Percentiles rank a stretch among this genome's conserved stretches.
These are phyloP conservation scores for Fregetta grallaria DNA, from an alignment of 2,113 vertebrate genomes.

Conservation along the genomic window DNA sequence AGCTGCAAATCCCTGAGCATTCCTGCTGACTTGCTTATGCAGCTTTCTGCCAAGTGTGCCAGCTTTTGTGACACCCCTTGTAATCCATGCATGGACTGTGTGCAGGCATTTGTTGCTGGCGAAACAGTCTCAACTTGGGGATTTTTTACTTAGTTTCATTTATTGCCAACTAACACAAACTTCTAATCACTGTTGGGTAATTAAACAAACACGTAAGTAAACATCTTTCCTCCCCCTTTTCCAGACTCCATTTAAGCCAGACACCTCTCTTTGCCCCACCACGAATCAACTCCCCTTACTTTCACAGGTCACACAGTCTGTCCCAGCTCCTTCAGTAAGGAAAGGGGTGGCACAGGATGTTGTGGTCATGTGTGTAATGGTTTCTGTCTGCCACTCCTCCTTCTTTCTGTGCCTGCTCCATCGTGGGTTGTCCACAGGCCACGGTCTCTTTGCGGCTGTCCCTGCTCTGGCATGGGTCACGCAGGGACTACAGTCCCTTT, in stretches of 20 bases:
- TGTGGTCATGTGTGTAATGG: background rate
- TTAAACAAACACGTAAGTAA: background rate
- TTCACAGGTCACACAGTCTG: background rate
- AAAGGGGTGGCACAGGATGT: background rate
- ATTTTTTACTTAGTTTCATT: background rate
- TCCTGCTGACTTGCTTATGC: background rate
- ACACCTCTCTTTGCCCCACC: background rate
- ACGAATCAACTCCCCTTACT: background rate
- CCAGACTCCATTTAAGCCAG: background rate
- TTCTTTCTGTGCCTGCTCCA: background rate
- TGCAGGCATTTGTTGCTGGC: background rate
- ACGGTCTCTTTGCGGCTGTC: background rate
- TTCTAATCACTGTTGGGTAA: background rate
- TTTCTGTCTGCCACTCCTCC: background rate
- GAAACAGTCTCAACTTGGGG: background rate
- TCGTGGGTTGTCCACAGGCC: background rate
- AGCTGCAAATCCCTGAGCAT: background rate
- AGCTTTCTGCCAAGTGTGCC: background rate
- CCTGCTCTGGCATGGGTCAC: background rate
- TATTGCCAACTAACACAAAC: background rate
- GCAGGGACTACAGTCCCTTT: background rate
- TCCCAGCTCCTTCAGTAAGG: background rate
- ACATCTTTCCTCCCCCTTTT: background rate
- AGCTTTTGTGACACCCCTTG: background rate
- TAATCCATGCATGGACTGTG: background rate